Percentiles rank a stretch among this genome's conserved stretches.
phyloP scores from a whole-genome alignment of 2,797 vertebrate species.

The Tragopan temminckii region DNA sequence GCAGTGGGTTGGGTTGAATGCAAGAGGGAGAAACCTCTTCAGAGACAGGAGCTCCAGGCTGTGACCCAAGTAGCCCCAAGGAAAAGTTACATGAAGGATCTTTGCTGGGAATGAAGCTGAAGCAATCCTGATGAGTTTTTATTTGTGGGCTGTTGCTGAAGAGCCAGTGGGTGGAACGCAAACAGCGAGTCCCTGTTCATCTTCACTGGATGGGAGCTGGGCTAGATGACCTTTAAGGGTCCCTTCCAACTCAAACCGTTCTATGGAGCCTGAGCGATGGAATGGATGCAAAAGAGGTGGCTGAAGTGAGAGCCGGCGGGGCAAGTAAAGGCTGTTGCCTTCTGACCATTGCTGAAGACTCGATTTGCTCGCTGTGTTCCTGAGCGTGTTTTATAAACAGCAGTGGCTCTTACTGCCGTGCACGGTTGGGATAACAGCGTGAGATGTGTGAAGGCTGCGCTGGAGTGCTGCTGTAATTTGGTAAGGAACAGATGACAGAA shows the following conservation, averaged over 20 bases:
- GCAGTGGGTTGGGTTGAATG: background rate
- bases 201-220: no score
- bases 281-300: fast-evolving
- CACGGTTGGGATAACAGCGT: fast-evolving
- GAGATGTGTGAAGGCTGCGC: background rate
- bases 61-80: background rate
- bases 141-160: background rate
- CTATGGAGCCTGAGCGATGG: background rate
- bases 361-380: background rate
- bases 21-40: background rate
- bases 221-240: no score
- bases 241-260: no score
- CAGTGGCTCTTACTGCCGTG: background rate
- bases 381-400: background rate
- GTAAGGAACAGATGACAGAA: background rate
- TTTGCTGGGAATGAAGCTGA: background rate
- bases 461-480: background rate
- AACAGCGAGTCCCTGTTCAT: background rate
- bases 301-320: background rate
- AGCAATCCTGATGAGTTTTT: background rate
- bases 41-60: background rate
- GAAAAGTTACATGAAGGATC: background rate
- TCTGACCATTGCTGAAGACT: background rate
- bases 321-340: background rate
- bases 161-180: background rate